Evolutionary conservation across 2,888 invertebrate species (phyloP).

Genomic region (Microplitis manilae): DNA sequence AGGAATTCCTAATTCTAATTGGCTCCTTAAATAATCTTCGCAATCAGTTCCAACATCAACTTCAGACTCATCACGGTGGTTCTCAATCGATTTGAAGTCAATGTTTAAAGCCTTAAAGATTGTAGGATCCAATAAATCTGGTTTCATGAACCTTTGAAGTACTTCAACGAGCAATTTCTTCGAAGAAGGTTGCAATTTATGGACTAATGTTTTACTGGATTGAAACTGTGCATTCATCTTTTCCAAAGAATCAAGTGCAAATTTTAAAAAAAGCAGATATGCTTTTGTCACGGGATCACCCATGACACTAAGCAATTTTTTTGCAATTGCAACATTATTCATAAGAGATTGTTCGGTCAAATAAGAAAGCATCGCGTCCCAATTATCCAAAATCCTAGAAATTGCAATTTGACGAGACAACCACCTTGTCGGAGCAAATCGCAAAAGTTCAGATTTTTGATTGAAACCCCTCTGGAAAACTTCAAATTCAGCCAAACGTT

Average conservation of each 20-base stretch:
- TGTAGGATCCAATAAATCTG: constrained; percentile 18
- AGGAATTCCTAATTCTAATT: constrained; percentile 7
- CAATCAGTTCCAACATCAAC: constrained; percentile 37
- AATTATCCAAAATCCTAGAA: constrained; percentile 27
- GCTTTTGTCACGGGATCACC: constrained; percentile 33
- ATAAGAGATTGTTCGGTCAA: neutral
- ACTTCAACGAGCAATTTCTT: constrained; percentile 35
- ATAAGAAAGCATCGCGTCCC: neutral
- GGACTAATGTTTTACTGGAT: constrained; percentile 38
- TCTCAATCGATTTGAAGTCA: constrained; percentile 6
- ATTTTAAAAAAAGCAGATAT: constrained; percentile 43
- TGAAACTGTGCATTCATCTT: constrained; percentile 44
- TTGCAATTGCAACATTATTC: neutral
- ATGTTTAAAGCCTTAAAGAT: neutral
- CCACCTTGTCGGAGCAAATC: constrained; percentile 43
- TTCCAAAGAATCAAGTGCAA: constrained; percentile 43
- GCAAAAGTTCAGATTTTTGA: constrained; percentile 29
- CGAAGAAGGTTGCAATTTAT: constrained; percentile 37
- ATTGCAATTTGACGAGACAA: constrained; percentile 34
- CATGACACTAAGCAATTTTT: neutral
- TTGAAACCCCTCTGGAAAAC: neutral
- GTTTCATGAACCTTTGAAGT: constrained; percentile 43
- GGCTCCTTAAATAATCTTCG: constrained; percentile 20
- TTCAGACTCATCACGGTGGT: constrained; percentile 22
- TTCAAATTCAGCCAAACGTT: constrained; percentile 3